These are phyloP conservation scores for Scaptomyza tumidula DNA, from an alignment of 2,888 invertebrate genomes.

Conservation along the genomic window DNA sequence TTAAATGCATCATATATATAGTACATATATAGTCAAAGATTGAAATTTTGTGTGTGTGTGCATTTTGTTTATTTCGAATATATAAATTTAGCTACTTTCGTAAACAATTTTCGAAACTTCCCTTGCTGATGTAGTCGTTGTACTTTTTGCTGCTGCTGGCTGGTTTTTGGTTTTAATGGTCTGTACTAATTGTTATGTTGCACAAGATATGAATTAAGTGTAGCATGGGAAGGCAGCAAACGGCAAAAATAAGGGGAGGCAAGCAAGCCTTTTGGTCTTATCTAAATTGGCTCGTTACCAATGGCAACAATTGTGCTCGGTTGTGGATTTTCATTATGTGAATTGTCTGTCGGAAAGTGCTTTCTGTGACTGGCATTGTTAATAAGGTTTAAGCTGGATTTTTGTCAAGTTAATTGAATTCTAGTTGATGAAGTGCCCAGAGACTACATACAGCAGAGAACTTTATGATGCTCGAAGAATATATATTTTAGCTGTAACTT, in stretches of 20 bases:
- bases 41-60: constrained; percentile 22
- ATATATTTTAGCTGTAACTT: constrained; percentile 14
- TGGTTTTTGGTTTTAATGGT: constrained; percentile 47
- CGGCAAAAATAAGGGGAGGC: constrained; percentile 1
- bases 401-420: constrained; percentile 65
- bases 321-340: constrained; percentile 37
- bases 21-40: constrained; percentile 23
- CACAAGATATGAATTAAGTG: constrained; percentile 76
- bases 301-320: constrained; percentile 35
- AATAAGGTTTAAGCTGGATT: constrained; percentile 29
- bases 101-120: constrained; percentile 56
- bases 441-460: constrained; percentile 19
- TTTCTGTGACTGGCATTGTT: constrained; percentile 58
- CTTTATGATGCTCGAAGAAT: constrained; percentile 14
- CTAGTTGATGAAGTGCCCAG: constrained; percentile 43
- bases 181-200: constrained; percentile 76
- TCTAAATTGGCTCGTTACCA: constrained; percentile 70
- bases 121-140: constrained; percentile 3
- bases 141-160: constrained; percentile 13
- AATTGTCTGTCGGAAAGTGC: constrained; percentile 21
- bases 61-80: constrained; percentile 73
- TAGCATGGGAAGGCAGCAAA: constrained; percentile 14
- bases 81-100: constrained; percentile 77
- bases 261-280: constrained; percentile 58
- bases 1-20: constrained; percentile 63